Base-by-base conservation (phyloP, 2,888 invertebrate species). In the Gortyna flavago region DNA sequence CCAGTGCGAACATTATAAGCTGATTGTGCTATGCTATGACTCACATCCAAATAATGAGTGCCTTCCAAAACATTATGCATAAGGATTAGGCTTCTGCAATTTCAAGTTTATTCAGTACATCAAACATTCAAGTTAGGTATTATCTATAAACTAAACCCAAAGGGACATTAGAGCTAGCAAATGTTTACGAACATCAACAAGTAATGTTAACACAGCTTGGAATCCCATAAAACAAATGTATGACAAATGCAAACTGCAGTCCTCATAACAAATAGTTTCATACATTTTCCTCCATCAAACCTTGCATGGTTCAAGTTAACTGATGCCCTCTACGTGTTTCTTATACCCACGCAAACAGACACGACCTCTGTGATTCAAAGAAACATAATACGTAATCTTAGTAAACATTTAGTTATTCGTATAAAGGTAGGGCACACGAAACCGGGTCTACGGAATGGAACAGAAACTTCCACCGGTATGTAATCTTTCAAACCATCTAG, bases 361-460 rank as follows among this genome's bases (percentile, higher is more conserved):
- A 59, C 64, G 85, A 85, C 85, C 85, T 85, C 72, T 72, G 70
- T 65, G 64, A 62, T 82, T 82, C 85, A 77, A 18, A 82, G 85
- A 85, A 85, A 78, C 64, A 64, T 62, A 35, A 6, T 69, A 79
- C 74, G 83, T 77, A 82, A 85, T 68, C 61, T 59, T 54, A 38
- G 79, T 80, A 70, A 80, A 85, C 68, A 72, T 76, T 70, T 57
- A 51, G 38, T 7, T 67, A 57, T 66, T 72, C 59, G 44, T 32
- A 11, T 54, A 76, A 71, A 61, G 75, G 83, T 64, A 44, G 66
- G 59, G 32, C 65, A 72, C 32, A 72, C 57, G 51, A 35, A 51
- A 70, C 61, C 29, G 25, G 38, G 51, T 35, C n/a, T 38, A 18
- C 25, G 48, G 41, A 21, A 44, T 25, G 16, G 1, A 75, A 65